Conservation (phyloP, 2,113 vertebrate species). For the Cynoglossus semilaevis region DNA sequence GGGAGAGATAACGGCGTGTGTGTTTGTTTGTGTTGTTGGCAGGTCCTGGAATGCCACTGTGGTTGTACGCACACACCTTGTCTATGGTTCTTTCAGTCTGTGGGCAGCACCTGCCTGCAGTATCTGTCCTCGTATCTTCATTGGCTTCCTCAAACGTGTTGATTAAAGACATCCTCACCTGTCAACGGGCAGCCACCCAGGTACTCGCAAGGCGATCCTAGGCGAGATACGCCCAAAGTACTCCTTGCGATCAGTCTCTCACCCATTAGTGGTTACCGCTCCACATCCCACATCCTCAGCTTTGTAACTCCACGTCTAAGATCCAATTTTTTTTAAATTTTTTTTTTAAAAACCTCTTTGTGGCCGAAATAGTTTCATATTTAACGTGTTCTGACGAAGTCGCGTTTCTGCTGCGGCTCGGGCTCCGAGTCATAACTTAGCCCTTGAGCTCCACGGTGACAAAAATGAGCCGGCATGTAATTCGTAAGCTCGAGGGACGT, state of each 20-base stretch:
- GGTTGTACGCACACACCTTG: conserved; percentile 47
- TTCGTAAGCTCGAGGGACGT: no score
- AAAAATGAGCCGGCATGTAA: no score
- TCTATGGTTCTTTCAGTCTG: conserved; percentile 39
- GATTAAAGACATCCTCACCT: conserved; percentile 77
- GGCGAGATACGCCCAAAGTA: conserved; percentile 25
- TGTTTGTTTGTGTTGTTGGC: conserved; percentile 30
- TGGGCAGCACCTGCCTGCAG: conserved; percentile 33
- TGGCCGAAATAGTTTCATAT: no score
- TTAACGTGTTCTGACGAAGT: no score
- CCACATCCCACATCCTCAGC: background rate
- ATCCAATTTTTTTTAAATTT: no score
- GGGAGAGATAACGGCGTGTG: conserved; percentile 42
- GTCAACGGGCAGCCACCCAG: conserved; percentile 66
- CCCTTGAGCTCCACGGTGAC: no score
- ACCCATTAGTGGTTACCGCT: conserved; percentile 8
- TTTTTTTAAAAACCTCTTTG: no score
- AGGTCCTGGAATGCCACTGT: conserved; percentile 58
- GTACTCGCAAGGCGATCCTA: conserved; percentile 15
- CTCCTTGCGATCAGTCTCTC: conserved; percentile 16
- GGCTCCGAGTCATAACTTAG: no score
- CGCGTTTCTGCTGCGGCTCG: no score
- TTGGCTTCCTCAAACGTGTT: conserved; percentile 78
- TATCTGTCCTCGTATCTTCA: conserved; percentile 75
- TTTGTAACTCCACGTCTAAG: no score